A percentile compares a stretch with the other conserved stretches of the same genome.
Conservation (phyloP, 2,888 invertebrate species). For the Petrophora chlorosata region DNA sequence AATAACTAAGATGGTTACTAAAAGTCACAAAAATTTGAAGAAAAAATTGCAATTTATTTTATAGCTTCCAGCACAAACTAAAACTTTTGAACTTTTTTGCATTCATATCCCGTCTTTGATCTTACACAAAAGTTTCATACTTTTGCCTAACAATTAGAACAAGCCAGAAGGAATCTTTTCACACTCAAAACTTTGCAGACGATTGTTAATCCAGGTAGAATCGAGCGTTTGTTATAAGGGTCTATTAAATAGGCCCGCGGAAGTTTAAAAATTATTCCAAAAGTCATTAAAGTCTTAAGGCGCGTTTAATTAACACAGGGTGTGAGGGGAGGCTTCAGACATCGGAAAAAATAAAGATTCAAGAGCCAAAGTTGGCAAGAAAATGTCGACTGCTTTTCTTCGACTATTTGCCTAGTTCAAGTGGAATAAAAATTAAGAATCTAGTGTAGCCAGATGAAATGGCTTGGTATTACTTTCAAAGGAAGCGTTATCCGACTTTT, state of each 20-base stretch:
- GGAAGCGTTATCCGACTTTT: too few species aligned
- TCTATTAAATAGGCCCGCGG: conserved; percentile 33
- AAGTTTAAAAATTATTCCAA: conserved; percentile 56
- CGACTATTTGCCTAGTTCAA: too few species aligned
- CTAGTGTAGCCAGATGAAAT: not conserved
- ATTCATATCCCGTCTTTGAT: not conserved
- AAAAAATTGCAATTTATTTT: too few species aligned
- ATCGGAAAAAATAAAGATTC: conserved; percentile 44
- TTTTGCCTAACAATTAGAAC: conserved; percentile 21
- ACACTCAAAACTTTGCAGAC: conserved; percentile 68
- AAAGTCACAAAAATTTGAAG: too few species aligned
- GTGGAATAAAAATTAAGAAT: not conserved
- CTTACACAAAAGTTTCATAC: not conserved
- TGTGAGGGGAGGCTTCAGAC: conserved; percentile 39
- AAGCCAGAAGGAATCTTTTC: conserved; percentile 36
- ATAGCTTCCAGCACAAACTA: too few species aligned
- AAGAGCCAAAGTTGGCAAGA: conserved; percentile 40
- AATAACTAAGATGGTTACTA: too few species aligned
- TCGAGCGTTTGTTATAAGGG: conserved; percentile 46
- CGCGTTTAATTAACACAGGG: conserved; percentile 67
- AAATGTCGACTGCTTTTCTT: conserved; percentile 17
- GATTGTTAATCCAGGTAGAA: conserved; percentile 57
- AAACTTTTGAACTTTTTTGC: too few species aligned
- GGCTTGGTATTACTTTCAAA: too few species aligned
- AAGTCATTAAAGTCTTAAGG: conserved; percentile 73